Conservation (phyloP, 1,140 invertebrate genomes). For the Caenorhabditis inopinata region DNA sequence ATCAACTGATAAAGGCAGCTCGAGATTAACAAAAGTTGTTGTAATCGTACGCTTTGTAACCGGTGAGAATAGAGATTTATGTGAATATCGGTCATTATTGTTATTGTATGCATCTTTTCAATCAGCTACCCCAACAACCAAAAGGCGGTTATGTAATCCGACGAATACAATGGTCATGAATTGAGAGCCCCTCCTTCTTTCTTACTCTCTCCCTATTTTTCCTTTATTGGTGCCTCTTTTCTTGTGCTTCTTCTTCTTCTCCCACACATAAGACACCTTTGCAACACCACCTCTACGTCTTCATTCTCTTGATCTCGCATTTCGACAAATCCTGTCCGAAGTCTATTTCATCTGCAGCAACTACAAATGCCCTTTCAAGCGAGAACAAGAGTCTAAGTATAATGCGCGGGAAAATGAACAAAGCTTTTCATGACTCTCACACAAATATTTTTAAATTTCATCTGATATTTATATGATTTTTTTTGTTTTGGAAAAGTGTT, state of each 20-base stretch:
- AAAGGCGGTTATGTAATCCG: conserved; percentile 20
- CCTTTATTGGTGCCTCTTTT: neutral
- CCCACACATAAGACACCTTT: neutral
- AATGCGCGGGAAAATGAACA: neutral
- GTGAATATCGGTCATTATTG: conserved; percentile 30
- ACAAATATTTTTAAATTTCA: too few relatives aligned
- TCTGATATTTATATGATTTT: too few relatives aligned
- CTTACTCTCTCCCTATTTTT: neutral
- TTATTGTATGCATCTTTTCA: conserved; percentile 24
- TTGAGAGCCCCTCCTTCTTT: neutral
- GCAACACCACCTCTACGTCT: neutral
- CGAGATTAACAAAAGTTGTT: conserved; percentile 22
- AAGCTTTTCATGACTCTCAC: neutral
- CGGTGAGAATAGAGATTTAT: neutral
- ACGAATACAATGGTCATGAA: conserved; percentile 25
- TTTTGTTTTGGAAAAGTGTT: too few relatives aligned
- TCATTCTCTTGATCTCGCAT: neutral
- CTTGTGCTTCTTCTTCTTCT: neutral
- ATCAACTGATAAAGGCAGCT: neutral
- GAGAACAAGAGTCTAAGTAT: neutral
- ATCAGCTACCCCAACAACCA: neutral
- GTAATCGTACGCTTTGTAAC: conserved; percentile 10
- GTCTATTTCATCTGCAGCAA: conserved; percentile 20
- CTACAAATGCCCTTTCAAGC: neutral
- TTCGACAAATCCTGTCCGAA: conserved; percentile 5